Evolutionary conservation across 2,113 vertebrate species (phyloP), one percentile per base, ranked within the genome.

Genomic region (Xerus inauris): DNA sequence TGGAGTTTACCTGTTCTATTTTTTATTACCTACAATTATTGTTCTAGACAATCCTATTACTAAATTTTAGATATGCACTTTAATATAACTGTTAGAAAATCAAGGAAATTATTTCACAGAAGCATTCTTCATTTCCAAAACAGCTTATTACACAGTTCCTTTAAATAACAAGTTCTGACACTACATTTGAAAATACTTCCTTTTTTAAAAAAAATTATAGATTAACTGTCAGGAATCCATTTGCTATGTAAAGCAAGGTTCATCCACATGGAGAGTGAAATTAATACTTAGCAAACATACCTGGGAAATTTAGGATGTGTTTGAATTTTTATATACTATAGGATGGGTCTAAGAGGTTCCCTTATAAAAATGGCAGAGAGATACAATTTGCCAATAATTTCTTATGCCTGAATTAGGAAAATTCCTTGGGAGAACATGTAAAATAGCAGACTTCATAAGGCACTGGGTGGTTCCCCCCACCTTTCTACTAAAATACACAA

Each of bases 311-410:
- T 62, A 80, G 80, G 28, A 28, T 92, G 67, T 80, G 32, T 90
- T 96, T 96, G 62, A 76, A 49, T 72, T 82, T 92, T 93, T 81
- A 82, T 85, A 47, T 87, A 94, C 79, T 87, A 83, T 30, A 93
- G 28, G 20, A 83, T 94, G 73, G 35, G 4, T 89, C 97, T 97
- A 97, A 97, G 89, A 97, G 97, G 89, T 57, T 97, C 95, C 91
- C 94, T 97, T 97, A 95, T 97, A 97, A 98, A 98, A 97, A 96
- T 98, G 97, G 97, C 97, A 97, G 24, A 93, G 30, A 94, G 24
- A 81, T 73, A n/a, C 8, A 75, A 76, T 35, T 38, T 94, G 38
- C 91, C 26, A 38, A 26, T 75, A 71, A 91, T 77, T 88, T 71
- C 42, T 79, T 73, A 73, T 42, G 22, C 35, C 28, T 65, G 73